phyloP scores from a whole-genome alignment of 2,797 vertebrate species.

The Muraenolepis orangiensis region DNA sequence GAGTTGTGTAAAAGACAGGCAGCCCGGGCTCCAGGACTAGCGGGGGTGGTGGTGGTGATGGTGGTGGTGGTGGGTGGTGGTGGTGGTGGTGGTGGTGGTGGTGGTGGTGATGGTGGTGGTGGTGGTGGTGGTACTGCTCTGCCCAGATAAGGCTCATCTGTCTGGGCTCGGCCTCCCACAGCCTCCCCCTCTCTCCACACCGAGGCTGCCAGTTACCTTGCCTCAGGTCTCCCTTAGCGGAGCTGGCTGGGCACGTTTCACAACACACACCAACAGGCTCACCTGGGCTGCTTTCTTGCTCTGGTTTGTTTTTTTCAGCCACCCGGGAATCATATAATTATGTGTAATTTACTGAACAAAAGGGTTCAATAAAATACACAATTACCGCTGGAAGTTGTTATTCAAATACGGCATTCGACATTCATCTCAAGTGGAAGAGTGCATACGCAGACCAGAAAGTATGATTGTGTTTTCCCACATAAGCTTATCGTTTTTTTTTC shows the following conservation, averaged over 20 bases:
- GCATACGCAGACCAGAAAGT: neutral
- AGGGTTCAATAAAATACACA: neutral
- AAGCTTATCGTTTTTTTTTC: conserved; percentile 17
- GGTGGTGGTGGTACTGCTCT: conserved; percentile 71
- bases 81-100: conserved; percentile 64
- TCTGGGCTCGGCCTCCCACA: conserved; percentile 72
- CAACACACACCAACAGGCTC: conserved; percentile 42
- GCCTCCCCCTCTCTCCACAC: conserved; percentile 54
- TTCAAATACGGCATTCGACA: neutral
- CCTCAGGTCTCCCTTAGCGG: conserved; percentile 64
- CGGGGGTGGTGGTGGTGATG: conserved; percentile 63
- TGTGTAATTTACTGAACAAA: neutral
- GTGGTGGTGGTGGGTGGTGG: conserved; percentile 64
- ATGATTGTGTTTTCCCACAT: neutral
- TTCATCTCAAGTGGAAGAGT: neutral
- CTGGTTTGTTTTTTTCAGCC: conserved; percentile 18
- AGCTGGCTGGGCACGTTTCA: conserved; percentile 57
- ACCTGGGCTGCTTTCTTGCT: conserved; percentile 19
- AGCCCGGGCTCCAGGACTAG: conserved; percentile 62
- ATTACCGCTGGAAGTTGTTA: neutral
- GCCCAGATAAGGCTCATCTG: conserved; percentile 77
- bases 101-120: conserved; percentile 63
- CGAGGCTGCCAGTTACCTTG: conserved; percentile 62
- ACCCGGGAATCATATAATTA: neutral
- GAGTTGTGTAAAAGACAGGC: conserved; percentile 61